A percentile compares a stretch with the other conserved stretches of the same genome.
Conservation (phyloP, 2,888 invertebrate genomes). For the Labia minor region DNA sequence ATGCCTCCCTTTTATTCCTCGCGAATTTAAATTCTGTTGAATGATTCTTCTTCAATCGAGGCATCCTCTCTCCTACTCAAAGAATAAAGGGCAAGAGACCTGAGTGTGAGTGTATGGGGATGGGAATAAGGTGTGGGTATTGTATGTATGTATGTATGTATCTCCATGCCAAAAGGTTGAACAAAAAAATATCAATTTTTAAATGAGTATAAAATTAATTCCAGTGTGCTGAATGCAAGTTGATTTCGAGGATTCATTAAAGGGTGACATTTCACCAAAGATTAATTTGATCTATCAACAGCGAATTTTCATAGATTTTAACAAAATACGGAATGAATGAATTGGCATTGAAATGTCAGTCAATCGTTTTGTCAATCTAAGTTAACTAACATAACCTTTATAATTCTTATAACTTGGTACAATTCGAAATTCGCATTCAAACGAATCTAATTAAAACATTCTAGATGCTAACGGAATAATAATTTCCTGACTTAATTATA, state of each 20-base stretch:
- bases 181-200: too few relatives aligned
- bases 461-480: not conserved
- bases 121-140: too few relatives aligned
- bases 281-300: not conserved
- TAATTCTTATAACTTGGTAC: not conserved
- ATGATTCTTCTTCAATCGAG: too few relatives aligned
- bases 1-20: too few relatives aligned
- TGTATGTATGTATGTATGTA: too few relatives aligned
- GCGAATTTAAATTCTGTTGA: too few relatives aligned
- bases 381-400: not conserved
- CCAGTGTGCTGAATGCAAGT: not conserved
- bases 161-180: too few relatives aligned
- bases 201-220: too few relatives aligned
- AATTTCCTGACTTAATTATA: not conserved
- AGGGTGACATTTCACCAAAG: not conserved
- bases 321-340: too few relatives aligned
- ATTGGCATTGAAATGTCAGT: not conserved
- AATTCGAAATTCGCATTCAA: not conserved
- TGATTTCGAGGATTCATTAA: not conserved
- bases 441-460: conserved; percentile 2
- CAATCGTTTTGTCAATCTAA: not conserved
- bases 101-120: too few relatives aligned
- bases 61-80: too few relatives aligned
- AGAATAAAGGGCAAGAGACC: too few relatives aligned
- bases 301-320: not conserved